Evolutionary conservation across 2,113 vertebrate genomes (phyloP).

Genomic region (Rallus limicola): DNA sequence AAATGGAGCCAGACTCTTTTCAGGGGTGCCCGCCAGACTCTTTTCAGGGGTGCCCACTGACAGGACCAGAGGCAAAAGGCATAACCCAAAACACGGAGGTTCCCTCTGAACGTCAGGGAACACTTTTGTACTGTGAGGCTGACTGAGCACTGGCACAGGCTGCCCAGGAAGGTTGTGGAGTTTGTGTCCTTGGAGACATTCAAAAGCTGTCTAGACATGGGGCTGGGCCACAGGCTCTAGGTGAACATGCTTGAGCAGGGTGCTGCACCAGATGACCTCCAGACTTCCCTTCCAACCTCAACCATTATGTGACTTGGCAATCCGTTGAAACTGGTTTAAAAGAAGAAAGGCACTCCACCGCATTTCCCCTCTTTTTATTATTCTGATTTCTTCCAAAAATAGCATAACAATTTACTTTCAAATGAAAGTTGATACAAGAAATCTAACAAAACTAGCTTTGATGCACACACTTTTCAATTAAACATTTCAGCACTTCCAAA

Average conservation of each 20-base stretch:
- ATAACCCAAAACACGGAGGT: neutral
- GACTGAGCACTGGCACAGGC: neutral
- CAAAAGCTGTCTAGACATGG: neutral
- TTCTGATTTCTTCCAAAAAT: conserved; percentile 49
- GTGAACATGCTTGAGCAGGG: neutral
- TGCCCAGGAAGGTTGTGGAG: neutral
- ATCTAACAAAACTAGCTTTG: conserved; percentile 35
- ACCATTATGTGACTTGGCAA: neutral
- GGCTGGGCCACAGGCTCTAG: neutral
- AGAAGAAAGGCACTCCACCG: neutral
- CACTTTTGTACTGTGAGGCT: neutral
- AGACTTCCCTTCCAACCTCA: neutral
- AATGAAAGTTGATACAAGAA: neutral
- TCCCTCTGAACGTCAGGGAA: neutral
- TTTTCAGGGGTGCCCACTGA: neutral
- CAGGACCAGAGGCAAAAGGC: neutral
- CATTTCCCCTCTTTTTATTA: conserved; percentile 40
- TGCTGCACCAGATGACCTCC: neutral
- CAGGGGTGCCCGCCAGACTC: neutral
- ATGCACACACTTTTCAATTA: neutral
- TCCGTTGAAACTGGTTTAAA: neutral
- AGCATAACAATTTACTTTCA: conserved; percentile 17
- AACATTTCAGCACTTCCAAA: neutral
- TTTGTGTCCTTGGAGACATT: neutral
- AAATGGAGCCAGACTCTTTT: neutral